Conservation (phyloP, 2,888 invertebrate species). For the Eupithecia inturbata region DNA sequence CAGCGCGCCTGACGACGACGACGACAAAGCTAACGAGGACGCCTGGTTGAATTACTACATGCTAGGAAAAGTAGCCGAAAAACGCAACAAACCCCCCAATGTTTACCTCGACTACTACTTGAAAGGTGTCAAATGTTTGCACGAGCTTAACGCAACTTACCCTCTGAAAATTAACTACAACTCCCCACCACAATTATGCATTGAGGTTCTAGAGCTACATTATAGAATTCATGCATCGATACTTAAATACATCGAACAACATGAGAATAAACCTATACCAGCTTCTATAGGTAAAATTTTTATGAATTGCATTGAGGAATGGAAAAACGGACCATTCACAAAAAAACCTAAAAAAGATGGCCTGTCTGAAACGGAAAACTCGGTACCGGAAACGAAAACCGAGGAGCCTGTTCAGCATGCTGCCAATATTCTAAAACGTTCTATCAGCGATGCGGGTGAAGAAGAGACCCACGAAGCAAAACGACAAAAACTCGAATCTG, state of each 20-base stretch:
- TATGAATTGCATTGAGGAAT: slow-evolving; percentile 82
- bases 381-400: slow-evolving; percentile 52
- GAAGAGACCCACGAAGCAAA: slow-evolving; percentile 74
- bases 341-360: slow-evolving; percentile 69
- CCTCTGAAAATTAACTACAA: slow-evolving; percentile 94
- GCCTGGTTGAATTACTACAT: slow-evolving; percentile 97
- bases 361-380: slow-evolving; percentile 52
- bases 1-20: slow-evolving; percentile 78
- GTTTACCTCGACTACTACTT: slow-evolving; percentile 91
- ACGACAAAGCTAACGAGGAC: slow-evolving; percentile 89
- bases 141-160: slow-evolving; percentile 92
- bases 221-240: slow-evolving; percentile 95
- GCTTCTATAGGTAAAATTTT: slow-evolving; percentile 85
- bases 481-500: slow-evolving; percentile 70
- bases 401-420: slow-evolving; percentile 70
- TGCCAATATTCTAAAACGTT: slow-evolving; percentile 78
- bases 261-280: slow-evolving; percentile 87
- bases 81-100: slow-evolving; percentile 89
- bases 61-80: slow-evolving; percentile 97
- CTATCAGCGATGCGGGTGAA: slow-evolving; percentile 77
- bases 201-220: slow-evolving; percentile 94
- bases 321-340: slow-evolving; percentile 74
- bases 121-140: slow-evolving; percentile 90
- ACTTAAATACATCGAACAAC: slow-evolving; percentile 92
- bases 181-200: slow-evolving; percentile 91